Conservation (phyloP, 1,140 invertebrate species). For the Cyclargus thomasi region DNA sequence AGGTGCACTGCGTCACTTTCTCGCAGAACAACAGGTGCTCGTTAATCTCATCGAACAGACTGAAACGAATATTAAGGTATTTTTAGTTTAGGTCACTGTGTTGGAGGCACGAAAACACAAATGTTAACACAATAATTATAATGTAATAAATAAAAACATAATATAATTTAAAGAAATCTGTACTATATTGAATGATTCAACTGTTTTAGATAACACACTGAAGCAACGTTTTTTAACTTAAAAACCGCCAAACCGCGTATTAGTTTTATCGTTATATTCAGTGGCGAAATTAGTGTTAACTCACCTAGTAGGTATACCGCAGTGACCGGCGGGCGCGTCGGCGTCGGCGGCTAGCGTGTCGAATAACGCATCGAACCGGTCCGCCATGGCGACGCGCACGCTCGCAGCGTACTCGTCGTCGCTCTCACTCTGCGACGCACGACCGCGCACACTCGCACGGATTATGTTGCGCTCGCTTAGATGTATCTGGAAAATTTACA, state of each 20-base stretch:
- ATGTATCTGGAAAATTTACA: conserved; percentile 48
- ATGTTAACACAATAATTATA: too few relatives aligned
- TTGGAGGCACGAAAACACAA: too few relatives aligned
- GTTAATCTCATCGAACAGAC: conserved; percentile 81
- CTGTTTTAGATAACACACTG: too few relatives aligned
- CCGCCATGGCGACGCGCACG: conserved; percentile 52
- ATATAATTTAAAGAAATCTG: too few relatives aligned
- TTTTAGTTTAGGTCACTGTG: too few relatives aligned
- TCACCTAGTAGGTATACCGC: conserved; percentile 61
- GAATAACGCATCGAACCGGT: conserved; percentile 56
- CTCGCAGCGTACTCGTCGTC: conserved; percentile 63
- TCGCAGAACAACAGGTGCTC: conserved; percentile 81
- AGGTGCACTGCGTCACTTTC: conserved; percentile 78
- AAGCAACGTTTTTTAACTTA: too few relatives aligned
- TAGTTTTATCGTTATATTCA: too few relatives aligned
- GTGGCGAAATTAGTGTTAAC: too few relatives aligned
- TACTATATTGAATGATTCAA: too few relatives aligned
- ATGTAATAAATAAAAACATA: too few relatives aligned
- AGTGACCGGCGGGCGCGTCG: conserved; percentile 46
- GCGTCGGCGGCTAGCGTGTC: conserved; percentile 56
- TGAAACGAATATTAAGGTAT: conserved; percentile 44
- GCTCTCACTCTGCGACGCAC: conserved; percentile 24
- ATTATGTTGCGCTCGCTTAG: conserved; percentile 69
- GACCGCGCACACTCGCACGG: conserved; percentile 52
- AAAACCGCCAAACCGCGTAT: too few relatives aligned